Conservation (phyloP, 35 echinoderm and acorn worm species). For the Ptychodera flava region DNA sequence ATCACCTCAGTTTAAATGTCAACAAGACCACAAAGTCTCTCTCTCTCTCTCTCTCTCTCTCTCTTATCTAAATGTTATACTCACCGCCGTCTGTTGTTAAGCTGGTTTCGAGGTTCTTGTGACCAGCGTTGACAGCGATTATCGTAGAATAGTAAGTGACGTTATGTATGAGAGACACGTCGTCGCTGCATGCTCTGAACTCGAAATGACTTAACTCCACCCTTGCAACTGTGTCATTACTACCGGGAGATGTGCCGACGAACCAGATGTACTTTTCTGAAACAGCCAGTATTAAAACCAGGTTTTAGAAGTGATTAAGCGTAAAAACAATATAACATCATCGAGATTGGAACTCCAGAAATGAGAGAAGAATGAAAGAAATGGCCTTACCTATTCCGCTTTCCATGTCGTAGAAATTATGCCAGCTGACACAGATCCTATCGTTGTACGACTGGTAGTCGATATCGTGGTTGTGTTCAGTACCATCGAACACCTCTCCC, state of each 20-base stretch:
- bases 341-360: too few species aligned
- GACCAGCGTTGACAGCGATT: conserved; percentile 34
- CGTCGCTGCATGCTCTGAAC: background rate
- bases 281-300: too few species aligned
- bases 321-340: too few species aligned
- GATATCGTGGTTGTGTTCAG: conserved; percentile 14
- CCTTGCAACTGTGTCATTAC: background rate
- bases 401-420: conserved; percentile 23
- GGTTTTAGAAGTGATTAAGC: too few species aligned
- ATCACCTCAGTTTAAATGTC: too few species aligned
- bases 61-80: too few species aligned
- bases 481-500: conserved; percentile 32
- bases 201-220: conserved; percentile 12
- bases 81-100: conserved; percentile 45
- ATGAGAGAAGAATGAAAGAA: too few species aligned
- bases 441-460: background rate
- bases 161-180: conserved; percentile 24
- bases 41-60: too few species aligned
- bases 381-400: conserved; percentile 23
- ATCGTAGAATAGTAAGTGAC: conserved; percentile 33
- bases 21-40: too few species aligned
- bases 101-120: conserved; percentile 25
- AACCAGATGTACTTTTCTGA: conserved; percentile 9
- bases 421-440: conserved; percentile 36
- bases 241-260: conserved; percentile 9